Evolutionary conservation across 2,888 invertebrate genomes (phyloP).

Genomic region (Drosophila stalkeri): DNA sequence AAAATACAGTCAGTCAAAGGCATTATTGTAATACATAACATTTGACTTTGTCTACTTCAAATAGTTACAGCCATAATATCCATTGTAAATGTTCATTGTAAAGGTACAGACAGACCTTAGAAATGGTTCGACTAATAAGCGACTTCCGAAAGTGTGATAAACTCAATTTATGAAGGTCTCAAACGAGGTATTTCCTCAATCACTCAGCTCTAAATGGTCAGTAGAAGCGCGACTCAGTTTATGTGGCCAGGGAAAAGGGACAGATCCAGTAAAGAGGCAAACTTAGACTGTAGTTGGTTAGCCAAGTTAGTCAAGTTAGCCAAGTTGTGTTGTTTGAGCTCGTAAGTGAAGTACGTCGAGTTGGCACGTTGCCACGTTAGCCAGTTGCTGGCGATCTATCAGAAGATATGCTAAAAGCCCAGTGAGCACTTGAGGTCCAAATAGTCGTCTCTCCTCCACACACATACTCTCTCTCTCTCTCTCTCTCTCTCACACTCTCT

Average conservation of each 20-base stretch:
- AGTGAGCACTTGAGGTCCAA: slow-evolving; percentile 51
- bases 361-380: slow-evolving; percentile 26
- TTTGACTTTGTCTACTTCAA: not conserved
- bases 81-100: not conserved
- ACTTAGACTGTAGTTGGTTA: slow-evolving; percentile 1
- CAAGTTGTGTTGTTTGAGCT: slow-evolving; percentile 12
- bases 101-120: not conserved
- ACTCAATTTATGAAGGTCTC: slow-evolving; percentile 23
- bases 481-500: not conserved
- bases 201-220: slow-evolving; percentile 42
- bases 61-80: not conserved
- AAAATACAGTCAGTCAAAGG: no score
- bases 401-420: slow-evolving; percentile 77
- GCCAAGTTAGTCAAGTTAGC: slow-evolving; percentile 1
- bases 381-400: slow-evolving; percentile 64
- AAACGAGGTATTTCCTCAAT: slow-evolving; percentile 39
- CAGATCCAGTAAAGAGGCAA: not conserved
- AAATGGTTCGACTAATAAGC: slow-evolving; percentile 9
- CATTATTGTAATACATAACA: not conserved
- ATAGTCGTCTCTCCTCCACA: not conserved
- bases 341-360: slow-evolving; percentile 65
- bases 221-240: slow-evolving; percentile 23
- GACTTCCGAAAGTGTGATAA: slow-evolving; percentile 25
- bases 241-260: not conserved
- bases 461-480: not conserved